Evolutionary conservation across 1,140 invertebrate species (phyloP).

Genomic region (Nomia melanderi): DNA sequence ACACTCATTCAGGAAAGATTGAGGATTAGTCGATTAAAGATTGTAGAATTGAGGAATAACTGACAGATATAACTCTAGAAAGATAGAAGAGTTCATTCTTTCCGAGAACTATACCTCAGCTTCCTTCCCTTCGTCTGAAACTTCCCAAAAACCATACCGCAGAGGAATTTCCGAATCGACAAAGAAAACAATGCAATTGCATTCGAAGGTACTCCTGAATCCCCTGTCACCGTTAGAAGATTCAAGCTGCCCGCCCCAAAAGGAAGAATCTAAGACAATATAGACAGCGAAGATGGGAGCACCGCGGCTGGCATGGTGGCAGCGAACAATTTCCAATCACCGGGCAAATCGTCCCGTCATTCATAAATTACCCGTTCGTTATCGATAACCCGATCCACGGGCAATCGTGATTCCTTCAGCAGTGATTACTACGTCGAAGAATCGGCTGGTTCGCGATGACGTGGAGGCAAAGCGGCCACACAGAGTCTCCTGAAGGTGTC

Average conservation of each 20-base stretch:
- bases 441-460: constrained; percentile 45
- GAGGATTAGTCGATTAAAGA: too few species aligned
- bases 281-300: too few species aligned
- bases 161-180: too few species aligned
- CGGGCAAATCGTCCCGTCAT: constrained; percentile 18
- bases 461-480: constrained; percentile 57
- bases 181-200: too few species aligned
- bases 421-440: constrained; percentile 32
- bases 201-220: not conserved
- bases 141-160: too few species aligned
- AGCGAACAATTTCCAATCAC: constrained; percentile 43
- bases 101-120: too few species aligned
- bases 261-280: constrained; percentile 22
- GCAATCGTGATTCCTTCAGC: constrained; percentile 42
- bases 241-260: not conserved
- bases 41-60: too few species aligned
- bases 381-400: constrained; percentile 37
- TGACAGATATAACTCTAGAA: too few species aligned
- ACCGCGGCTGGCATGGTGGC: not conserved
- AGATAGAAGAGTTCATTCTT: too few species aligned
- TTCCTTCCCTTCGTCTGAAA: too few species aligned
- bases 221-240: not conserved
- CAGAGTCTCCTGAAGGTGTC: constrained; percentile 58
- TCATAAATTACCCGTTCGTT: constrained; percentile 42
- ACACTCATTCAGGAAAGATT: too few species aligned